Evolutionary conservation across 2,113 vertebrate species (phyloP).

Genomic region (Phoenicopterus ruber): DNA sequence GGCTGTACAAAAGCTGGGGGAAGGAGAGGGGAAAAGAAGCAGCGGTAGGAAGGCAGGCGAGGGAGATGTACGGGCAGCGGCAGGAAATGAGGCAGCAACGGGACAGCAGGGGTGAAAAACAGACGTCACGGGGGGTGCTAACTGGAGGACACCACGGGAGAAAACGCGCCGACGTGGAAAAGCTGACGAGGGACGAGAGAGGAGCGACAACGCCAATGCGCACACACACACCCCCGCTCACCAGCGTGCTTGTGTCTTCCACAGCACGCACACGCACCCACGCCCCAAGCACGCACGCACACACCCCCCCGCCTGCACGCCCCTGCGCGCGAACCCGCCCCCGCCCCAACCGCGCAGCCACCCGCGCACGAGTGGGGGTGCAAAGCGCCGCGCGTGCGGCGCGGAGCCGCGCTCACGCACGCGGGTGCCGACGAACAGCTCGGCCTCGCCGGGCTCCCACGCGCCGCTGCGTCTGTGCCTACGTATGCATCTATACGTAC

Average conservation of each 20-base stretch:
- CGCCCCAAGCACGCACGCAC: too few relatives aligned
- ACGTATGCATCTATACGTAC: too few relatives aligned
- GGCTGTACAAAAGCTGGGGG: neutral
- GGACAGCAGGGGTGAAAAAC: rapidly evolving
- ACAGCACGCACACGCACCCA: neutral
- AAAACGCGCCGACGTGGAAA: rapidly evolving
- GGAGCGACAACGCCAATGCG: rapidly evolving
- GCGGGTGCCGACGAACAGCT: neutral
- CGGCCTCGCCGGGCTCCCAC: too few relatives aligned
- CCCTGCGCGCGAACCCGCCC: neutral
- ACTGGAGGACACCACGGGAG: too few relatives aligned
- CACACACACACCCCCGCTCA: too few relatives aligned
- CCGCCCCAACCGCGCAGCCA: too few relatives aligned
- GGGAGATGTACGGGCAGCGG: rapidly evolving
- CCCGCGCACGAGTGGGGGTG: too few relatives aligned
- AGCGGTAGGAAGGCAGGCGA: neutral
- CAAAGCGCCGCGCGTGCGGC: too few relatives aligned
- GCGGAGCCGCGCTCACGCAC: neutral
- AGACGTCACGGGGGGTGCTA: rapidly evolving
- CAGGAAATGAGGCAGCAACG: neutral
- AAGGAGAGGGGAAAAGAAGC: neutral
- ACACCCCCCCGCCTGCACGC: neutral
- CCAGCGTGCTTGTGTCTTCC: too few relatives aligned
- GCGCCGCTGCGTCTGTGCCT: neutral
- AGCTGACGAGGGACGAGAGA: neutral